Base-by-base conservation (phyloP, 2,888 invertebrate species). In the Disparrhopalites patrizii region DNA sequence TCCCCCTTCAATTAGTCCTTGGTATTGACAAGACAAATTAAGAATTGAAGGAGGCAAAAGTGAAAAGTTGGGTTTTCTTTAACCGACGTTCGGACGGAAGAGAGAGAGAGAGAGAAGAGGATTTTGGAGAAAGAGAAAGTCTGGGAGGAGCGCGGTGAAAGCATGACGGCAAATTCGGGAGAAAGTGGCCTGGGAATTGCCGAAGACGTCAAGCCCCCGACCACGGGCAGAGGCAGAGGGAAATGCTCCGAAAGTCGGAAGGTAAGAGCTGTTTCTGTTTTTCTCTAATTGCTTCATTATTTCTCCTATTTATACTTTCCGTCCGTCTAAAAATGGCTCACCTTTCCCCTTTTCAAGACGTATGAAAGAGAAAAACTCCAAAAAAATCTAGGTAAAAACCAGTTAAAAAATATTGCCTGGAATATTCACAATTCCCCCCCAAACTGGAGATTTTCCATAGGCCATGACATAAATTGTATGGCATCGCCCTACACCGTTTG, bases 191-290 rank as follows among this genome's bases (percentile, higher is more conserved):
- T 47, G 25, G 31, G 36, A 43, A 20, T 5, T 43, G 5, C 43
- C 20, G n/a, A 15, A 4, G 43, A 43, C 20, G 43, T 15, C 5
- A 43, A 43, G 20, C 18, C 50, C 18, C 3, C 13, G 28, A 25
- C 40, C 33, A 51, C 15, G 36, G 40, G 38, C 40, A 30, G 25
- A 18, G 27, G 33, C 25, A 30, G 63, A 58, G 58, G 57, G 20
- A 67, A 67, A 58, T 67, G 58, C 38, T 67, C 67, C 1, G 67
- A 67, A 33, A 67, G 62, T 55, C 52, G 67, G 25, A 67, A 67
- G 58, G 67, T 67, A 63, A 15, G 8, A 36, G 43, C 5, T 10
- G 20, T 4, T 43, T 18, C n/a, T n/a, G n/a, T n/a, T 18, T 43
- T 43, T 5, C 43, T 18, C 20, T 43, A 15, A 15, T 43, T 43